Evolutionary conservation across 2,797 vertebrate genomes (phyloP).

Genomic region (Arnoldichthys spilopterus): DNA sequence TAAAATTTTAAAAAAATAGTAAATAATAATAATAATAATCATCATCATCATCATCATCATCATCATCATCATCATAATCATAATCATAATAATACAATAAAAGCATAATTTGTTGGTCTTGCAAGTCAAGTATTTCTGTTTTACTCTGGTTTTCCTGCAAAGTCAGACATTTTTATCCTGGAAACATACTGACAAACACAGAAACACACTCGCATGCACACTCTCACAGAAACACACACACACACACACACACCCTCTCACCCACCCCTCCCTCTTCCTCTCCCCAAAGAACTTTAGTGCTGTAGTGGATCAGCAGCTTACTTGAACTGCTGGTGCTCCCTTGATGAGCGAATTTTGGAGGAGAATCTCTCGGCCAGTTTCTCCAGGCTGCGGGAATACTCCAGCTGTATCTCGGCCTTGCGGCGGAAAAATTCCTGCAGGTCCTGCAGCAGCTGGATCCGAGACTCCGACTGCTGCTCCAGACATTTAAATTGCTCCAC

Average conservation of each 20-base stretch:
- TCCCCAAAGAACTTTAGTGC: not conserved
- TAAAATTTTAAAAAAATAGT: too few species aligned
- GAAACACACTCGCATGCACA: too few species aligned
- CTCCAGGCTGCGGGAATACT: constrained; percentile 95
- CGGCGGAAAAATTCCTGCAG: constrained; percentile 98
- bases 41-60: too few species aligned
- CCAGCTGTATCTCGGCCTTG: constrained; percentile 96
- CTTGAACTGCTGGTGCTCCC: constrained; percentile 96
- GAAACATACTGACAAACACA: too few species aligned
- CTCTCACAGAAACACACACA: constrained; percentile 13
- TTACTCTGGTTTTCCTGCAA: too few species aligned
- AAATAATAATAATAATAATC: too few species aligned
- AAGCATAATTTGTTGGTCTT: too few species aligned
- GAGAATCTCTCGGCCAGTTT: constrained; percentile 96
- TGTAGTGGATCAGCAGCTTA: constrained; percentile 70
- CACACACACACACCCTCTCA: constrained; percentile 1
- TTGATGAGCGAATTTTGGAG: constrained; percentile 93
- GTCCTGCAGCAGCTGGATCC: constrained; percentile 95
- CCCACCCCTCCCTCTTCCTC: not conserved
- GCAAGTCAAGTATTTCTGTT: too few species aligned
- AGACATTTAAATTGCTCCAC: constrained; percentile 97
- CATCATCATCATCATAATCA: too few species aligned
- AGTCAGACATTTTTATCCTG: not conserved
- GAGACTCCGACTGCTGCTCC: constrained; percentile 96
- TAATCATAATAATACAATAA: too few species aligned